Conservation (phyloP, 2,888 invertebrate species). For the Cataglyphis altisquamis region DNA sequence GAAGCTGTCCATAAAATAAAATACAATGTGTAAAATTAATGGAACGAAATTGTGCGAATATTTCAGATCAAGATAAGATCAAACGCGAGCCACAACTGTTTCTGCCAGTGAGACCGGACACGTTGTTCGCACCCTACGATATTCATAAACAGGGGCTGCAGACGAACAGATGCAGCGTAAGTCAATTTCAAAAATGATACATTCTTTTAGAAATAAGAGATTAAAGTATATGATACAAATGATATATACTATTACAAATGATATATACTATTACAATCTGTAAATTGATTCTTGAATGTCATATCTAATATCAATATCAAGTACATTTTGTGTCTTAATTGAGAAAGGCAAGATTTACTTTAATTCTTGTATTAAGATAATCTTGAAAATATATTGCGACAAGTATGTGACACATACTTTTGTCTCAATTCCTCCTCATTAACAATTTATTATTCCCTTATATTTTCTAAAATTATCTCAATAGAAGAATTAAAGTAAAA, state of each 20-base stretch:
- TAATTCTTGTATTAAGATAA: background rate
- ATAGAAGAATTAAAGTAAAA: background rate
- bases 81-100: constrained; percentile 85
- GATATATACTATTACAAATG: background rate
- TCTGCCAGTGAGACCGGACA: constrained; percentile 85
- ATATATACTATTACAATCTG: background rate
- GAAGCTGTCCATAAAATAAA: background rate
- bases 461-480: constrained; percentile 11
- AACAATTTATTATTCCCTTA: background rate
- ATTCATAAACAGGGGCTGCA: constrained; percentile 85
- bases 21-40: background rate
- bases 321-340: background rate
- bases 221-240: background rate
- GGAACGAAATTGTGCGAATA: background rate
- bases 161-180: constrained; percentile 85
- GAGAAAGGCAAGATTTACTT: background rate
- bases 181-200: constrained; percentile 60
- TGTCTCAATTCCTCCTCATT: background rate
- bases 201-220: background rate
- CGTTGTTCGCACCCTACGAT: constrained; percentile 85
- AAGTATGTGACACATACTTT: background rate
- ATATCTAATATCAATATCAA: background rate
- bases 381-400: background rate
- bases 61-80: constrained; percentile 83
- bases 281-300: background rate